Base-by-base conservation (phyloP, 2,797 vertebrate genomes). In the Premnoplex brunnescens region DNA sequence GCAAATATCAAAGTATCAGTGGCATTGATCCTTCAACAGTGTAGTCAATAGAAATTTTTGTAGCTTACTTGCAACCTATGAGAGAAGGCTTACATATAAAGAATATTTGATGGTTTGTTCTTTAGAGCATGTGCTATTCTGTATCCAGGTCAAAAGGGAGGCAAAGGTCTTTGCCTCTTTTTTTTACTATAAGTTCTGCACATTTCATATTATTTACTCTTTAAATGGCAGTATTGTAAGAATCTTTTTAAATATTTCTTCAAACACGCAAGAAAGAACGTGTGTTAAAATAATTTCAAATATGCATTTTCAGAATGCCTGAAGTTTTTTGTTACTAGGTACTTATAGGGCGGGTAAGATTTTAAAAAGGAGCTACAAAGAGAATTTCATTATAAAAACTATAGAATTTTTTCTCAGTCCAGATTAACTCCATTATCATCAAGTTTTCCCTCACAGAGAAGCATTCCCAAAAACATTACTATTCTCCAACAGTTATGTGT, bases 1-100 rank as follows among this genome's bases (percentile, higher is more conserved):
- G 92, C 75, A 82, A 85, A 80, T 69, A 85, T 90, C 64, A 91
- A 95, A 26, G 19, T 81, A 55, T 54, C 88, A 69, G n/a, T 52
- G 41, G 68, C 85, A 67, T n/a, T 86, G 88, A 96, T 93, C 92
- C 74, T 86, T 85, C 59, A 48, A 86, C 44, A 69, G 59, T 54
- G 74, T 59, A 90, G 59, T 86, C 48, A 79, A 58, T 6, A 66
- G 41, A 63, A 93, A 82, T 49, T 95, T 85, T 94, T 84, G 73
- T 75, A 64, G 46, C 14, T 91, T 81, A 52, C 73, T 74, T 81
- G 34, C 39, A 88, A 44, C 88, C 59, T 73, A 3, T 90, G 55
- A 86, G 37, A 75, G 44, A 86, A 14, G 3, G 7, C 11, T 95
- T 81, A 79, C 2, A 5, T 49, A 49, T 12, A 60, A 36, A 34